These are phyloP conservation scores for Mimumesa dahlbomi DNA, from an alignment of 2,888 invertebrate species.

Conservation along the genomic window DNA sequence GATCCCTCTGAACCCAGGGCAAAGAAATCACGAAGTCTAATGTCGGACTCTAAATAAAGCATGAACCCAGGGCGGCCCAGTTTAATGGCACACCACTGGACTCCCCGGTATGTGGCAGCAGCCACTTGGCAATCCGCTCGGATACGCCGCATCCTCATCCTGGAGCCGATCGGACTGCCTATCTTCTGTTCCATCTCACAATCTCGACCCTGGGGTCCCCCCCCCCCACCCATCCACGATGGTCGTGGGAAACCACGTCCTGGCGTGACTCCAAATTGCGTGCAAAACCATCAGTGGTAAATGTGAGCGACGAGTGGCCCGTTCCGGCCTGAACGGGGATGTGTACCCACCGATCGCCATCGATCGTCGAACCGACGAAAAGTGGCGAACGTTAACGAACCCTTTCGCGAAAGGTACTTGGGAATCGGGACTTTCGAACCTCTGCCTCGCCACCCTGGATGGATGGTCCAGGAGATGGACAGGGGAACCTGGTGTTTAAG, in stretches of 20 bases:
- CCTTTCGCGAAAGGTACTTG: conserved; percentile 3
- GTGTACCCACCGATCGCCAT: conserved; percentile 48
- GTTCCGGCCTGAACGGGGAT: conserved; percentile 17
- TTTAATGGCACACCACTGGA: conserved; percentile 54
- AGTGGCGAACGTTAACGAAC: conserved; percentile 38
- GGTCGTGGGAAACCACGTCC: conserved; percentile 65
- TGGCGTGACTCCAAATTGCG: conserved; percentile 65
- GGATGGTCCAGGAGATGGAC: too few species aligned
- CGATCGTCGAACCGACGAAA: conserved; percentile 31
- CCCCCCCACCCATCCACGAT: conserved; percentile 48
- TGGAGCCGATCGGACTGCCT: conserved; percentile 64
- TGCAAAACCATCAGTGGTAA: conserved; percentile 65
- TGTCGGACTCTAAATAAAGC: conserved; percentile 46
- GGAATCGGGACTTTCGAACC: neutral
- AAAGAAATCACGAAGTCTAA: conserved; percentile 34
- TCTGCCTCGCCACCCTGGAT: too few species aligned
- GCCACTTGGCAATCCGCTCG: conserved; percentile 65
- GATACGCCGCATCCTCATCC: conserved; percentile 59
- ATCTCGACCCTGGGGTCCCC: conserved; percentile 36
- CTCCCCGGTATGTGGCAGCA: conserved; percentile 39
- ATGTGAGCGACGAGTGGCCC: conserved; percentile 57
- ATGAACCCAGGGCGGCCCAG: conserved; percentile 45
- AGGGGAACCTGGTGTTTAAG: too few species aligned
- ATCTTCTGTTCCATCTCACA: conserved; percentile 66
- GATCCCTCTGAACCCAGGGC: neutral